Evolutionary conservation across 2,888 invertebrate species (phyloP).

Genomic region (Ommatoiulus sabulosus): DNA sequence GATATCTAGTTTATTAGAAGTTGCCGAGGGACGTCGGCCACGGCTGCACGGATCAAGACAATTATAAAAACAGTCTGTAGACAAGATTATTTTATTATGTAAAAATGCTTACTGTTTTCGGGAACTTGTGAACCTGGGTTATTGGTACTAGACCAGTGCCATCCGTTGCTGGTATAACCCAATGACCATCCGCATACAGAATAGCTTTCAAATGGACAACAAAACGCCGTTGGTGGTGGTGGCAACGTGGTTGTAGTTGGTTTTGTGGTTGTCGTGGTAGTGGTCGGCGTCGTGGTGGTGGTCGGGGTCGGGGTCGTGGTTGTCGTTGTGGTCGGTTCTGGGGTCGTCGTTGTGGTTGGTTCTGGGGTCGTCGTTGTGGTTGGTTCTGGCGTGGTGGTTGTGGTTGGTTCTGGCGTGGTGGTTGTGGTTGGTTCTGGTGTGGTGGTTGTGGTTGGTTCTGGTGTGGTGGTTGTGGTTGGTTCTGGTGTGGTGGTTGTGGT

Average conservation of each 20-base stretch:
- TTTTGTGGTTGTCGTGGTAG: not conserved
- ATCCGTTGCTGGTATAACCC: not conserved
- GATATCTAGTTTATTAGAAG: not conserved
- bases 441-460: too few relatives aligned
- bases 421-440: not conserved
- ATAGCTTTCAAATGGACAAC: not conserved
- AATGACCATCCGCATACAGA: not conserved
- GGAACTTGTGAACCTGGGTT: not conserved
- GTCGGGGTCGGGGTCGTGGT: too few relatives aligned
- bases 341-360: not conserved
- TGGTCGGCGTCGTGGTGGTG: not conserved
- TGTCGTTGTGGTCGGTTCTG: not conserved
- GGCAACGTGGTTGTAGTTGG: not conserved
- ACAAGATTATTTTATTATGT: too few relatives aligned
- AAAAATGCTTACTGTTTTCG: not conserved
- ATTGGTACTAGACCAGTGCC: not conserved
- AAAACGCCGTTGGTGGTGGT: not conserved
- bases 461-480: too few relatives aligned
- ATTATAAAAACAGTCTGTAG: too few relatives aligned
- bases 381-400: not conserved
- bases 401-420: not conserved
- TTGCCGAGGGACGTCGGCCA: too few relatives aligned
- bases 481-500: too few relatives aligned
- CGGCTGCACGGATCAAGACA: too few relatives aligned
- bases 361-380: not conserved